Conservation (phyloP, 2,888 invertebrate species). For the Hemistola chrysoprasaria region DNA sequence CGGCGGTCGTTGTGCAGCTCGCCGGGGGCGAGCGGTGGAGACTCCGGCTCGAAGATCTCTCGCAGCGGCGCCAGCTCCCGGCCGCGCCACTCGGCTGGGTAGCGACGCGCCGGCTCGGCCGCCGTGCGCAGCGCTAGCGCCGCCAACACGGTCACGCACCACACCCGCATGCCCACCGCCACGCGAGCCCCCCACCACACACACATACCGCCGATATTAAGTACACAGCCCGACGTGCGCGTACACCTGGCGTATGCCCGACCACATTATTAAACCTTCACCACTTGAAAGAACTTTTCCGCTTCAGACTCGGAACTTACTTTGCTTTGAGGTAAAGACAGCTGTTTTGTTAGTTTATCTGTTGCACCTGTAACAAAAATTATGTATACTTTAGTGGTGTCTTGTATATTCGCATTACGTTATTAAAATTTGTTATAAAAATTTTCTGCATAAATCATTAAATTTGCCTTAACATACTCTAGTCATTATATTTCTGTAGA, state of each 20-base stretch:
- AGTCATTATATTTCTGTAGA: no score
- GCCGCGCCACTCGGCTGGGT: conserved; percentile 60
- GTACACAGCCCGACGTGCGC: conserved; percentile 60
- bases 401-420: no score
- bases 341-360: background rate
- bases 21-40: conserved; percentile 48
- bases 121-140: conserved; percentile 69
- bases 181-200: conserved; percentile 64
- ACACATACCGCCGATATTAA: conserved; percentile 66
- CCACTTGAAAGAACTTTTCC: conserved; percentile 35
- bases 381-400: no score
- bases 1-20: conserved; percentile 62
- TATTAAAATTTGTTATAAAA: no score
- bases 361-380: conserved; percentile 23
- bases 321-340: background rate
- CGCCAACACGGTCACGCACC: conserved; percentile 67
- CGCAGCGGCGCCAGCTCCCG: conserved; percentile 60
- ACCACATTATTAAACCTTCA: conserved; percentile 67
- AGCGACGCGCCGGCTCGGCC: conserved; percentile 64
- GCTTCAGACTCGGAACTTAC: conserved; percentile 36
- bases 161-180: conserved; percentile 69
- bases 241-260: conserved; percentile 66
- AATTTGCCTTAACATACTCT: no score
- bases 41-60: conserved; percentile 67
- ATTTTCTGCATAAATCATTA: no score